A percentile compares a stretch with the other conserved stretches of the same genome.
phyloP scores from a whole-genome alignment of 2,797 vertebrate species.

The Hozukius guyotensis region DNA sequence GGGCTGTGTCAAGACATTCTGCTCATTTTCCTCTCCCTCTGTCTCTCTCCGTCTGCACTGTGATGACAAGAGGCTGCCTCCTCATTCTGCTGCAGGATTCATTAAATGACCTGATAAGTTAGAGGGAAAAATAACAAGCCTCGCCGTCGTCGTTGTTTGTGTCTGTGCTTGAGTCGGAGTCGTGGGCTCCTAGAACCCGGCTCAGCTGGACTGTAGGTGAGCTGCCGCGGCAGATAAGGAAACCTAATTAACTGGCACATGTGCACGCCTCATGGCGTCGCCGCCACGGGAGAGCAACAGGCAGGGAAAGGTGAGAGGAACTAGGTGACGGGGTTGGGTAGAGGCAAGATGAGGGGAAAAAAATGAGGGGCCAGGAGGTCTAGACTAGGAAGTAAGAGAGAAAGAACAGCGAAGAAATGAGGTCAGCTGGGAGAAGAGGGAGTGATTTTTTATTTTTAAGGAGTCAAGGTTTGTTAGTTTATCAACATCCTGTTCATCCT shows the following conservation, averaged over 20 bases:
- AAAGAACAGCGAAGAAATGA: neutral
- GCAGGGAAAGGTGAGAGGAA: slow-evolving; percentile 37
- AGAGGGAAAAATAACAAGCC: neutral
- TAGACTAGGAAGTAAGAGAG: neutral
- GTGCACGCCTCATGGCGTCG: slow-evolving; percentile 39
- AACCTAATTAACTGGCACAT: slow-evolving; percentile 44
- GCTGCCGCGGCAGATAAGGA: slow-evolving; percentile 47
- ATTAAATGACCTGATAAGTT: slow-evolving; percentile 19
- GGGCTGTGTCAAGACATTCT: slow-evolving; percentile 45
- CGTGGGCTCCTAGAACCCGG: neutral
- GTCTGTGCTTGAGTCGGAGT: neutral
- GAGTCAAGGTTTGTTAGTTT: slow-evolving; percentile 55
- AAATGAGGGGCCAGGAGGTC: slow-evolving; percentile 1
- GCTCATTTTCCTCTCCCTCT: slow-evolving; percentile 4
- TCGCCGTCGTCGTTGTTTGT: neutral
- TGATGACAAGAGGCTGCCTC: neutral
- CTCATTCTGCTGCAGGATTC: slow-evolving; percentile 4
- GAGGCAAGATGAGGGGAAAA: neutral
- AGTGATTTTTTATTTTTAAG: neutral
- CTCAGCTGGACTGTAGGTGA: slow-evolving; percentile 14
- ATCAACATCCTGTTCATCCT: slow-evolving; percentile 72
- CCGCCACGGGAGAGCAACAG: neutral
- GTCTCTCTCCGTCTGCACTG: neutral
- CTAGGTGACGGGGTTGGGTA: neutral
- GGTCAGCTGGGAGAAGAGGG: neutral